phyloP scores from a whole-genome alignment of 2,113 vertebrate species.

The Carlito syrichta region DNA sequence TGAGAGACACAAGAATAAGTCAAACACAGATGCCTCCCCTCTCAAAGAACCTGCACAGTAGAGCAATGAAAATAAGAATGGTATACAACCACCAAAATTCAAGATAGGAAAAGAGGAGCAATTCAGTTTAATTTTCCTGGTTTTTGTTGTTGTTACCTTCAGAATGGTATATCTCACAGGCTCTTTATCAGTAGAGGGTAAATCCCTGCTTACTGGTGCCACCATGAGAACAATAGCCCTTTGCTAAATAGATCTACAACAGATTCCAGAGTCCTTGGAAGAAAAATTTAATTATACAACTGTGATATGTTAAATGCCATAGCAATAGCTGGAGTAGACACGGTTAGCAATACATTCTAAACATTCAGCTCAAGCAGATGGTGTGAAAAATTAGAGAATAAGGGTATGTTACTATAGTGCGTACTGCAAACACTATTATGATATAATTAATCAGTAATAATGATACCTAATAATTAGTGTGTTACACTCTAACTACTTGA shows the following conservation, averaged over 20 bases:
- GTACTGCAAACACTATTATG: not conserved
- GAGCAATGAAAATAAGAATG: not conserved
- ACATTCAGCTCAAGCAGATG: slow-evolving; percentile 7
- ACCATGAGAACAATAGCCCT: not conserved
- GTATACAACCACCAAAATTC: not conserved
- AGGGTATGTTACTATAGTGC: not conserved
- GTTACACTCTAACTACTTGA: not conserved
- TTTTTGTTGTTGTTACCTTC: not conserved
- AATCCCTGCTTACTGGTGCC: not conserved
- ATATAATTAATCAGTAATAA: not conserved
- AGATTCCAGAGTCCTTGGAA: not conserved
- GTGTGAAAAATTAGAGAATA: not conserved
- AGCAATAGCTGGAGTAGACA: not conserved
- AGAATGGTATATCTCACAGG: not conserved
- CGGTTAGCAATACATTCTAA: not conserved
- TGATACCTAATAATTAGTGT: not conserved
- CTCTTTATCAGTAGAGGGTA: not conserved
- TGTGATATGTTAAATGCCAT: not conserved
- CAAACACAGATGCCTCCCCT: not conserved
- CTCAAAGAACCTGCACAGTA: not conserved
- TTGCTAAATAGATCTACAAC: not conserved
- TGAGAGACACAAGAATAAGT: not conserved
- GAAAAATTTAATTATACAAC: not conserved
- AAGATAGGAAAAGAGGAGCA: not conserved
- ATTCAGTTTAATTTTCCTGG: not conserved